Conservation (phyloP, 2,797 vertebrate genomes). For the Psittacula echo region DNA sequence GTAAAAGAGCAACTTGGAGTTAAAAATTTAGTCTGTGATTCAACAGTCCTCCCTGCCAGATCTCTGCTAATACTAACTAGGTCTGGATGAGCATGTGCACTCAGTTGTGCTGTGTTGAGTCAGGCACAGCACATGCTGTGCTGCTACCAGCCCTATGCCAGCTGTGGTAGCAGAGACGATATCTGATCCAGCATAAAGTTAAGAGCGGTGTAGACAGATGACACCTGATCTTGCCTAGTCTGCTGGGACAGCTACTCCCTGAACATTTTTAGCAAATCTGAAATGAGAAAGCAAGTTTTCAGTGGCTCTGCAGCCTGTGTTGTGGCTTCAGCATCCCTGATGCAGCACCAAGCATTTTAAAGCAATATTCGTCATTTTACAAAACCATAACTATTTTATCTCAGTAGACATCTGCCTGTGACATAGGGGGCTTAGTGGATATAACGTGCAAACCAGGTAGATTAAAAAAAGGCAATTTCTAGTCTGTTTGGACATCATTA, state of each 20-base stretch:
- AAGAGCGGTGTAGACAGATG: conserved; percentile 26
- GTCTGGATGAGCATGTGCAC: neutral
- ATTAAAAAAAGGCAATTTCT: neutral
- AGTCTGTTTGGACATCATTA: conserved; percentile 52
- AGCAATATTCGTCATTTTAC: neutral
- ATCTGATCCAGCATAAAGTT: conserved; percentile 47
- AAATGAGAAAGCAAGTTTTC: conserved; percentile 37
- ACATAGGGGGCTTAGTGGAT: neutral
- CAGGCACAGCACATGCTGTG: conserved; percentile 19
- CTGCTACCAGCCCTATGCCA: conserved; percentile 29
- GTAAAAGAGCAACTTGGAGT: neutral
- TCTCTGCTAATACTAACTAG: conserved; percentile 14
- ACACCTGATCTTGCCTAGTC: conserved; percentile 3
- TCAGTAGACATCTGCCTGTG: neutral
- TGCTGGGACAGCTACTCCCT: conserved; percentile 17
- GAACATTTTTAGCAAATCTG: conserved; percentile 34
- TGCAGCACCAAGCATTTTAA: neutral
- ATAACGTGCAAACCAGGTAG: neutral
- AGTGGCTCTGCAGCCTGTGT: neutral
- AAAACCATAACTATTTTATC: neutral
- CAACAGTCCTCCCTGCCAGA: neutral
- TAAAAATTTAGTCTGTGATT: neutral
- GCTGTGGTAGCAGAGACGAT: conserved; percentile 16
- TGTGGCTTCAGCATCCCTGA: neutral
- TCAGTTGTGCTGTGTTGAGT: neutral